Conservation (phyloP, 2,113 vertebrate species). For the Salvelinus alpinus region DNA sequence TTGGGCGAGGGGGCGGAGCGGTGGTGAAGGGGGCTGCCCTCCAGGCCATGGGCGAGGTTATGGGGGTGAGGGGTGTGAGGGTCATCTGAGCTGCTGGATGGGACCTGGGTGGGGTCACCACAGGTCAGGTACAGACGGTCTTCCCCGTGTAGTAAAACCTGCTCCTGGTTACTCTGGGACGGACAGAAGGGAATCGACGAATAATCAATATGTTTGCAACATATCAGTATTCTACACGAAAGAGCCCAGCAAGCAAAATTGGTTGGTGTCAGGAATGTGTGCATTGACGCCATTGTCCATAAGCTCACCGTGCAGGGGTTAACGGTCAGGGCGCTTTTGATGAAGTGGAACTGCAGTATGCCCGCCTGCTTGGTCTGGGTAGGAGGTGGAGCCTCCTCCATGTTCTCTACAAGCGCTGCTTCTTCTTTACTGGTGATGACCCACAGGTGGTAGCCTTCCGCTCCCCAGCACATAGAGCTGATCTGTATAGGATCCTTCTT, state of each 20-base stretch:
- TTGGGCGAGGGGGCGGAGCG: conserved; percentile 71
- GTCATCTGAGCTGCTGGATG: conserved; percentile 73
- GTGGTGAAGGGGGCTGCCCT: conserved; percentile 75
- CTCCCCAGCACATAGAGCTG: conserved; percentile 97
- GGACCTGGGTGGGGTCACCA: conserved; percentile 85
- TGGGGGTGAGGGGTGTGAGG: conserved; percentile 27
- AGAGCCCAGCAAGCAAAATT: too few relatives aligned
- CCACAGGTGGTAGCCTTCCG: conserved; percentile 97
- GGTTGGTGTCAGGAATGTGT: not conserved
- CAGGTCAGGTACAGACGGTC: conserved; percentile 97
- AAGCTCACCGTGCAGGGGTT: conserved; percentile 95
- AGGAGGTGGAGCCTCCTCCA: conserved; percentile 39
- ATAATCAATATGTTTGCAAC: too few relatives aligned
- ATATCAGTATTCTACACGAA: too few relatives aligned
- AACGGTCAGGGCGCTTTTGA: conserved; percentile 95
- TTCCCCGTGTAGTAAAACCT: conserved; percentile 95
- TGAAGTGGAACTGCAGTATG: conserved; percentile 96
- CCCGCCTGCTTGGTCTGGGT: conserved; percentile 73
- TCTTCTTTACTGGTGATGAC: conserved; percentile 80
- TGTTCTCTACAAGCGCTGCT: conserved; percentile 51
- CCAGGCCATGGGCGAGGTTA: conserved; percentile 53
- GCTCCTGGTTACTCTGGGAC: conserved; percentile 94
- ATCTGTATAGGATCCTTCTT: conserved; percentile 97
- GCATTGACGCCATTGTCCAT: not conserved
- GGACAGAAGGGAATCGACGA: too few relatives aligned